Conservation (phyloP, 2,888 invertebrate genomes). For the Leptogaster cylindrica region DNA sequence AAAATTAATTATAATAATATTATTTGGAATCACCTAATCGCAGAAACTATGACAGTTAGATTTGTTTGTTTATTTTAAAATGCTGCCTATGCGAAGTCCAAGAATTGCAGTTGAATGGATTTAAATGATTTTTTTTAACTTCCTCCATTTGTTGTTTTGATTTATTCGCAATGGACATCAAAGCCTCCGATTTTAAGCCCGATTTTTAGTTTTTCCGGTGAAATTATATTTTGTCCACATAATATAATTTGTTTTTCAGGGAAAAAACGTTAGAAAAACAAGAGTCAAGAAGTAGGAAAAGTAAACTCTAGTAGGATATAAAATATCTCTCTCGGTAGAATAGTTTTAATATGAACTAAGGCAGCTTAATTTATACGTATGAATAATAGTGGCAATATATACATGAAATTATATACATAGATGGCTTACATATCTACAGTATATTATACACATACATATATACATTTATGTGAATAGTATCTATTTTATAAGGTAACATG, state of each 20-base stretch:
- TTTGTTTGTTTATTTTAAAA: no score
- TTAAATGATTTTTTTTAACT: no score
- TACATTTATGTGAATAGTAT: conserved; percentile 1
- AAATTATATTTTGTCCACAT: background rate
- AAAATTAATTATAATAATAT: no score
- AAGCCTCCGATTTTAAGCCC: background rate
- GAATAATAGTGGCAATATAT: background rate
- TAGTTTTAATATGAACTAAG: conserved; percentile 20
- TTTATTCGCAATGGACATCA: background rate
- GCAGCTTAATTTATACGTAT: conserved; percentile 29
- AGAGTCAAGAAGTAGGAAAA: no score
- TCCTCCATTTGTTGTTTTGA: no score
- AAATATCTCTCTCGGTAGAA: background rate
- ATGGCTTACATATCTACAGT: conserved; percentile 21
- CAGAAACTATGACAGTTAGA: no score
- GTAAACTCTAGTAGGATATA: background rate
- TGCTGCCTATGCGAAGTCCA: no score
- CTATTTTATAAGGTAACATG: conserved; percentile 22
- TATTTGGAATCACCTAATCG: no score
- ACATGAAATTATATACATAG: background rate
- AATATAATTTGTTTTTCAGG: background rate
- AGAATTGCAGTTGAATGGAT: no score
- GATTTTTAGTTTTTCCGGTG: background rate
- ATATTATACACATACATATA: conserved; percentile 13
- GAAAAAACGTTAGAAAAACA: no score